These are phyloP conservation scores for Aphelenchoides bicaudatus DNA, from an alignment of 2,888 invertebrate species.

Conservation along the genomic window DNA sequence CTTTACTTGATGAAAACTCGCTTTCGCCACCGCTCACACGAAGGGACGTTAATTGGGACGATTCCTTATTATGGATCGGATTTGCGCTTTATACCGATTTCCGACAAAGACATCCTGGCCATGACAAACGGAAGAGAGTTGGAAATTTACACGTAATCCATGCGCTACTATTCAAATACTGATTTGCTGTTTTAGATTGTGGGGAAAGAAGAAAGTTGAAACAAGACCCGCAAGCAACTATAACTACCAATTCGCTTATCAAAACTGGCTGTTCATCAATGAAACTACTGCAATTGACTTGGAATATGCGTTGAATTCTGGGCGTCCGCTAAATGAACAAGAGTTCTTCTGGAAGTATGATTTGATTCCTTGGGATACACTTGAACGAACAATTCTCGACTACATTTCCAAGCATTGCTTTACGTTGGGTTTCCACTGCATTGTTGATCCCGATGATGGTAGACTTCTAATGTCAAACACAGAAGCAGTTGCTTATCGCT, in stretches of 20 bases:
- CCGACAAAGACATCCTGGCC: neutral
- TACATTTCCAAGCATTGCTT: slow-evolving; percentile 4
- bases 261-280: slow-evolving; percentile 6
- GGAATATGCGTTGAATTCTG: neutral
- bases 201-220: neutral
- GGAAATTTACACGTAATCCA: slow-evolving; percentile 12
- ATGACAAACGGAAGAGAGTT: slow-evolving; percentile 11
- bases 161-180: too few relatives aligned
- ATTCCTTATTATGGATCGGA: slow-evolving; percentile 9
- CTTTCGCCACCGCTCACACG: slow-evolving; percentile 1
- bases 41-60: slow-evolving; percentile 1
- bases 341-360: neutral
- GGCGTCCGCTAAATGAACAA: neutral
- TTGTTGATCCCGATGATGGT: slow-evolving; percentile 2
- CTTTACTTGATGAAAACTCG: slow-evolving; percentile 7
- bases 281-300: neutral
- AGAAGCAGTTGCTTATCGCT: neutral
- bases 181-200: too few relatives aligned
- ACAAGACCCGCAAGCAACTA: neutral
- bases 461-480: neutral
- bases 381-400: neutral
- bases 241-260: slow-evolving; percentile 3
- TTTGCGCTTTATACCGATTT: neutral
- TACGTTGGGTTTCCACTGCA: neutral
- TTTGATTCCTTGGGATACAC: neutral